Evolutionary conservation across 2,888 invertebrate genomes (phyloP), one percentile per base, ranked within the genome.

Genomic region (Perizoma flavofasciatum): DNA sequence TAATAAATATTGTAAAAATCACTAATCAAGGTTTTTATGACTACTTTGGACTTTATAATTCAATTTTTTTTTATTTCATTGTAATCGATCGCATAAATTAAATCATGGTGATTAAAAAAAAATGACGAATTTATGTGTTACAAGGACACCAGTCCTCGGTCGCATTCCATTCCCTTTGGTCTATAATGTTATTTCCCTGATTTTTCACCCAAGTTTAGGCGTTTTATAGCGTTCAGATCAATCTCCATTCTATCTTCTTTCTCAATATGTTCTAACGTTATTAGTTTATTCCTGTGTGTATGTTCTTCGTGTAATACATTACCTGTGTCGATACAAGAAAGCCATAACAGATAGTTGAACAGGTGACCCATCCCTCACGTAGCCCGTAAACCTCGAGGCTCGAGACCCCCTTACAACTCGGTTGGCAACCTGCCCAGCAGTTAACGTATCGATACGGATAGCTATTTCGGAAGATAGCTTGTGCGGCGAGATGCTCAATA

Each of bases 381-480:
- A 57, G 35, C 49, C 49, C 49, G 49, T 51, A 51, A 51, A 51
- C 41, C 51, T 41, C 34, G 40, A 47, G 49, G 58, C 44, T 49
- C 52, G 37, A 39, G 34, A 33, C 34, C 8, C 39, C 37, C 58
- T 39, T 48, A 22, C 43, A 43, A 47, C 39, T 41, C 39, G 46
- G 37, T 50, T 57, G 50, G 50, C 61, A 57, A 32, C 9, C 5
- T 49, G 39, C 57, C 50, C 57, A 45, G 41, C 54, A 53, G 56
- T 45, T 46, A 54, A 56, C 54, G 54, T 50, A 50, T 57, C 53
- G 50, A 50, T 55, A 60, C 37, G 40, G 49, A 49, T 40, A 11
- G 57, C 57, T 54, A 57, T 61, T 57, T 43, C 33, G 34, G 57
- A 57, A 57, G 54, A 50, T 9, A 57, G 50, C 44, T 35, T 5